Evolutionary conservation across 2,113 vertebrate genomes (phyloP), one percentile per base, ranked within the genome.

Genomic region (Ptilorrhoa leucosticta): DNA sequence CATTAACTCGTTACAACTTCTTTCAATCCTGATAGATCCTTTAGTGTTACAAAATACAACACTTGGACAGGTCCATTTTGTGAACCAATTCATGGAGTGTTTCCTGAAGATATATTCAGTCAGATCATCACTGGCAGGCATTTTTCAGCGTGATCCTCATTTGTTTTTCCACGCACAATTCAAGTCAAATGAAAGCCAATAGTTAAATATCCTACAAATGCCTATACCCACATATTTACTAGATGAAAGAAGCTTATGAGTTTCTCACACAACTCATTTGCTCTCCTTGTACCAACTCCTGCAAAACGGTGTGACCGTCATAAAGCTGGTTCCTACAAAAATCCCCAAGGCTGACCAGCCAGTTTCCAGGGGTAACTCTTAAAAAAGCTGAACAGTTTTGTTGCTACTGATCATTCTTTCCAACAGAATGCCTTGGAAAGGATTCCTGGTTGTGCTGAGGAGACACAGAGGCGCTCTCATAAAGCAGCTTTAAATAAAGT

Each of bases 191-290:
- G 26, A 77, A 75, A 90, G 27, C 23, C 2, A 2, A 10, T 19
- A 28, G 27, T 60, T 72, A 50, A 48, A 48, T 5, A 19, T 28
- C n/a, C 35, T 39, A 57, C 33, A 57, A 45, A 40, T 45, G 15
- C 50, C 15, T 39, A 35, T 2, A 77, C 58, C 11, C n/a, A 53
- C 0, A 0, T 58, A 24, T 57, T 65, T 65, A 76, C 12, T 13
- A 50, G 23, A 54, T 17, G 14, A 71, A 72, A 47, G 26, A 68
- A 60, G 39, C n/a, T 85, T 47, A 39, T n/a, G 23, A 4, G 2
- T 44, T 83, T 83, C 63, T 86, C 48, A 56, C 48, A 45, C 33
- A 93, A 31, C 13, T 85, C 44, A 57, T 40, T 47, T 54, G 37
- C 22, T 65, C 22, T 69, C 50, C 75, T 33, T 61, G 11, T 20